Base-by-base conservation (phyloP, 2,888 invertebrate species). In the Latheticus oryzae region DNA sequence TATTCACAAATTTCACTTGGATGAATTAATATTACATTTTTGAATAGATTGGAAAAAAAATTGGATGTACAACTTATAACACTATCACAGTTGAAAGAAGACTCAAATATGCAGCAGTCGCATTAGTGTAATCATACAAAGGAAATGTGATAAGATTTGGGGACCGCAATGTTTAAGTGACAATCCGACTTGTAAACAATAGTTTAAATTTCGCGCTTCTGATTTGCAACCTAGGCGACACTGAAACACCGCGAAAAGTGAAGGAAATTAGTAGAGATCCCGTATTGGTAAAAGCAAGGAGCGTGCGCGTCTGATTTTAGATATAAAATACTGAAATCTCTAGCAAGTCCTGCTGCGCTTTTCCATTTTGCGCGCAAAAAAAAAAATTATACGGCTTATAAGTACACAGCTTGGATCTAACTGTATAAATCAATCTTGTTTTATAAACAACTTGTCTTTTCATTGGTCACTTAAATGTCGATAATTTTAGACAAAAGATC, bases 161-260 rank as follows among this genome's bases (percentile, higher is more conserved):
- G 40, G 33, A 45, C 23, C 43, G 15, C 35, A 38, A 35, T 5
- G 16, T 9, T 12, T 11, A 17, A 15, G 2, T 30, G 9, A 19
- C 30, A 37, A 8, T 12, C 8, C 5, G 21, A 16, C 65, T 61
- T 60, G 63, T 64, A 61, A 63, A 65, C 64, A 65, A 61, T 52
- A 52, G n/a, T 73, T 73, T 56, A 69, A 73, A 73, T 67, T 72
- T 73, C 67, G 66, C 73, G 72, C 61, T 62, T 47, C 47, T 24
- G 48, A 63, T 62, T 62, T 60, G 38, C 67, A 67, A 69, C 58
- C 66, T 65, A 53, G 66, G 69, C 70, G 67, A 68, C 67, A 58
- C 57, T 54, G 65, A 52, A 54, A 54, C 61, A 57, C 51, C 64
- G 66, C 65, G 69, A 60, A 62, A 66, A 67, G 59, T 67, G 68